These are phyloP conservation scores for Hydropotes inermis DNA, from an alignment of 2,113 vertebrate genomes.

Conservation along the genomic window DNA sequence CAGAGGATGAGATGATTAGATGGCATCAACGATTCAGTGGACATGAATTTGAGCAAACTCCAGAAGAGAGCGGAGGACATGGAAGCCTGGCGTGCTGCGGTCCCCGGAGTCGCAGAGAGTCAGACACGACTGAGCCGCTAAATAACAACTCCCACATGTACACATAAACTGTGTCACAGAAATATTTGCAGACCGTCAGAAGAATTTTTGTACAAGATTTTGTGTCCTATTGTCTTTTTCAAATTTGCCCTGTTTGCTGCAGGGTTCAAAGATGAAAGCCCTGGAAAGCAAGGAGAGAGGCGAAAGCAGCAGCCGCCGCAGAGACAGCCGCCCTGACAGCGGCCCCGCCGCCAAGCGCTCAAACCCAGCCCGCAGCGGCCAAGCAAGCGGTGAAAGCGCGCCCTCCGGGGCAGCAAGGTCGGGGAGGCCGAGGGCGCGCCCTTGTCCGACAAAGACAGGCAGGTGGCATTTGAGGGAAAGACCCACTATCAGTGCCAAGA, in stretches of 20 bases:
- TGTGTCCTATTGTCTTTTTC: background rate
- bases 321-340: background rate
- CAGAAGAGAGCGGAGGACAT: background rate
- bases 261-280: constrained; percentile 49
- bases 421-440: background rate
- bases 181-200: background rate
- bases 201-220: background rate
- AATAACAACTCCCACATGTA: background rate
- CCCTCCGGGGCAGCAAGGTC: background rate
- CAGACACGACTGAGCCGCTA: background rate
- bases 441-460: background rate
- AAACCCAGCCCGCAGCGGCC: background rate
- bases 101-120: background rate
- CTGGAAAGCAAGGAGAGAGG: background rate
- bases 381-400: fast-evolving
- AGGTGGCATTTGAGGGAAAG: background rate
- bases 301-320: too few relatives aligned
- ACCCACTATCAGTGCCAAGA: background rate
- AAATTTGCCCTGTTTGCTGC: constrained; percentile 33
- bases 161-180: background rate
- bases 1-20: background rate
- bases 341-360: background rate
- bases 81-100: background rate
- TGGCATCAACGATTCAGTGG: background rate
- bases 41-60: background rate